These are phyloP conservation scores for Aplidium turbinatum DNA, from an alignment of 23 tunicate species.

Conservation along the genomic window DNA sequence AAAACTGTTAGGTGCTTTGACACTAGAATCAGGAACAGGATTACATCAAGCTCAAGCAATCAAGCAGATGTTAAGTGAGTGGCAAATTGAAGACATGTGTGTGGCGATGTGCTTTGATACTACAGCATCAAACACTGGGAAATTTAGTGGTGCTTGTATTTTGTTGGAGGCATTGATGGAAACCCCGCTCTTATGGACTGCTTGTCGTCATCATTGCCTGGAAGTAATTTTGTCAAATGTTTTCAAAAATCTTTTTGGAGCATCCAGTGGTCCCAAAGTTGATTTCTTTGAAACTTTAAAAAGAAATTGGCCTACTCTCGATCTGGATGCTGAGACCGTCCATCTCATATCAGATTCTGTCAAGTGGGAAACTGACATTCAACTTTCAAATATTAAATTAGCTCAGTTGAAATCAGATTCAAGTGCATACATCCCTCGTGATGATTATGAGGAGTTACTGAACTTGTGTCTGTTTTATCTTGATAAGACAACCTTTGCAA, in stretches of 20 bases:
- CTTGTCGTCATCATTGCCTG: constrained; percentile 15
- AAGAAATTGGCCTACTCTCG: constrained; percentile 4
- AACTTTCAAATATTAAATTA: too few relatives aligned
- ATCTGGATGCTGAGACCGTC: not conserved
- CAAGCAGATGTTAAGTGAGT: not conserved
- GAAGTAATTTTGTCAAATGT: constrained; percentile 5
- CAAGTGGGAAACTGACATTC: too few relatives aligned
- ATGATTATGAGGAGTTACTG: constrained; percentile 19
- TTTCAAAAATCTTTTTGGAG: not conserved
- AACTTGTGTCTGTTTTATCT: not conserved
- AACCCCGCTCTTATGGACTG: not conserved
- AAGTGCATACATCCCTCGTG: constrained; percentile 14
- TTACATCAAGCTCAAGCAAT: constrained; percentile 6
- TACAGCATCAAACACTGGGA: constrained; percentile 12
- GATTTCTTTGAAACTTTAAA: constrained; percentile 1
- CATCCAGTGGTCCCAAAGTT: constrained; percentile 2
- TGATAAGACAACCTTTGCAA: not conserved
- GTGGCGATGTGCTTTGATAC: constrained; percentile 18
- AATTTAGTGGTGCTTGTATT: constrained; percentile 12
- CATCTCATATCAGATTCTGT: not conserved
- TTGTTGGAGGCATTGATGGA: constrained; percentile 6
- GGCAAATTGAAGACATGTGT: not conserved
- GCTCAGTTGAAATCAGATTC: not conserved
- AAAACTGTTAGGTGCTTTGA: not conserved
- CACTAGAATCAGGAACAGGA: not conserved